Percentiles rank a stretch among this genome's conserved stretches.
Evolutionary conservation across 1,140 invertebrate species (phyloP).

Genomic region (Drosophila arizonae): DNA sequence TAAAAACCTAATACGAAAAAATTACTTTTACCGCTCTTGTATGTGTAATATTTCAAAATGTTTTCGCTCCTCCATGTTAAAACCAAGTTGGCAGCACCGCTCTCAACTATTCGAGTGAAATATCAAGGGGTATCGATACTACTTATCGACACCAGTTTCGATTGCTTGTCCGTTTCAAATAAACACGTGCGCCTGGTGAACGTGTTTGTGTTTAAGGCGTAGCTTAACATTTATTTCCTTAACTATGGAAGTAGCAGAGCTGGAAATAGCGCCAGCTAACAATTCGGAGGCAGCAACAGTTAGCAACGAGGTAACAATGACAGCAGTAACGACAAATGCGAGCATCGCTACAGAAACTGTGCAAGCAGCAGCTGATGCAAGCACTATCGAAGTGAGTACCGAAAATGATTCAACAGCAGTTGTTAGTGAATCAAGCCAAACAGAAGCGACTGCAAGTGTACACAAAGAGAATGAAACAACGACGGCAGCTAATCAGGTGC

Average conservation of each 20-base stretch:
- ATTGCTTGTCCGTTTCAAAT: slow-evolving; percentile 6
- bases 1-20: too few relatives aligned
- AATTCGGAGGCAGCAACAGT: too few relatives aligned
- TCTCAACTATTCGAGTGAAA: too few relatives aligned
- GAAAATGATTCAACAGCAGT: slow-evolving; percentile 1
- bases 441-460: not conserved
- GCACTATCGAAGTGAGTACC: not conserved
- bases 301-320: too few relatives aligned
- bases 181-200: slow-evolving; percentile 33
- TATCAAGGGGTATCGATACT: too few relatives aligned
- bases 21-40: too few relatives aligned
- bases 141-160: slow-evolving; percentile 6
- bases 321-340: not conserved
- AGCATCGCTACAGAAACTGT: not conserved
- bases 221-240: not conserved
- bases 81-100: too few relatives aligned
- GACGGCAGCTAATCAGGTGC: not conserved
- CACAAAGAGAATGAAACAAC: not conserved
- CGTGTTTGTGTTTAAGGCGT: slow-evolving; percentile 10
- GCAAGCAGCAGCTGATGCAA: not conserved
- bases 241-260: slow-evolving; percentile 26
- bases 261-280: not conserved
- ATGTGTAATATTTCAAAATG: too few relatives aligned
- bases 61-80: too few relatives aligned
- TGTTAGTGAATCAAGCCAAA: not conserved